A percentile compares a stretch with the other conserved stretches of the same genome.
These are phyloP conservation scores for Eretmochelys imbricata DNA, from an alignment of 2,113 vertebrate species.

Conservation along the genomic window DNA sequence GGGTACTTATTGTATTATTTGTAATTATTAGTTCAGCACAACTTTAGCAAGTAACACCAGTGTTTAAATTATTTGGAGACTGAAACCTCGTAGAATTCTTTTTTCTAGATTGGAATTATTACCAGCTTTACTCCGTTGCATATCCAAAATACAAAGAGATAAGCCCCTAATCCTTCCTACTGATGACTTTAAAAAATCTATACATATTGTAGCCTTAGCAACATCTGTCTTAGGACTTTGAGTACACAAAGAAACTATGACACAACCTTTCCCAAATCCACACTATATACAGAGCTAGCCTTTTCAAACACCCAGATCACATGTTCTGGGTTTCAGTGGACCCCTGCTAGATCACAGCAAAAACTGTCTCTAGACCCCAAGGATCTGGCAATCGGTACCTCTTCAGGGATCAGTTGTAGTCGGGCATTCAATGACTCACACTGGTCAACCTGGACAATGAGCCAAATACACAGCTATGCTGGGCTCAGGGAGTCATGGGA, in stretches of 20 bases:
- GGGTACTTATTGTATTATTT: constrained; percentile 63
- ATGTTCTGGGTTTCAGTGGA: rapidly evolving
- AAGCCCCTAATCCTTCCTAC: background rate
- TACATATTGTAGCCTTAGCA: background rate
- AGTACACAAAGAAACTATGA: background rate
- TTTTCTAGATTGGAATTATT: background rate
- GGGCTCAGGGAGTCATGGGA: background rate
- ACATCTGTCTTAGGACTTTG: background rate
- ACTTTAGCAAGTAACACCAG: background rate
- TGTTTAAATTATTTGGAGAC: constrained; percentile 33
- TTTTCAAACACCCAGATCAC: background rate
- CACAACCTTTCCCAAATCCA: background rate
- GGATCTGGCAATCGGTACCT: background rate
- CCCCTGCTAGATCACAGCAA: background rate
- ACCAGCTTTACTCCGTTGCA: background rate
- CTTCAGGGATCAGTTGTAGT: background rate
- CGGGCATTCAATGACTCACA: background rate
- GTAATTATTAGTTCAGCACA: constrained; percentile 39
- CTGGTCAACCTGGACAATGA: background rate
- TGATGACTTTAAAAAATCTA: constrained; percentile 18
- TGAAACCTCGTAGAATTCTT: background rate
- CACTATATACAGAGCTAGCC: background rate
- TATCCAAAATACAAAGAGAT: background rate
- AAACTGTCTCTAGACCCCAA: background rate
- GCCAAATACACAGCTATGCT: background rate